phyloP scores from a whole-genome alignment of 2,113 vertebrate species.

The Microcebus lehilahytsara region DNA sequence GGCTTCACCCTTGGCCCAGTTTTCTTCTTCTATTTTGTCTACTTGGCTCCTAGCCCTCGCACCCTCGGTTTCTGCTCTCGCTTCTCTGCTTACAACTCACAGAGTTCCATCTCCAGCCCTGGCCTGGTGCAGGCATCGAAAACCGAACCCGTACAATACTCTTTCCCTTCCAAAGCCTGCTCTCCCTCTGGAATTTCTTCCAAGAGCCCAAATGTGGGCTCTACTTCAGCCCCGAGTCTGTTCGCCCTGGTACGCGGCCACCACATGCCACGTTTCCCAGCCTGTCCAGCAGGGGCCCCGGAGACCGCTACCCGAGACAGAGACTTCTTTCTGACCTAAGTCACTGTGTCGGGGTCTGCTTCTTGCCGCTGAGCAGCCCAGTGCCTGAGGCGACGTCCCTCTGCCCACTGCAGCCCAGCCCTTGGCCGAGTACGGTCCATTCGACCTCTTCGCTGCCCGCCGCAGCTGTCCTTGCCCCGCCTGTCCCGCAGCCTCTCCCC shows the following conservation, averaged over 20 bases:
- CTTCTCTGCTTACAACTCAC: neutral
- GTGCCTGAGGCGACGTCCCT: neutral
- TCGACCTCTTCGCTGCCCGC: neutral
- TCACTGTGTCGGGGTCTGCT: neutral
- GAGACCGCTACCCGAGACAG: neutral
- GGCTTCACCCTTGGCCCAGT: neutral
- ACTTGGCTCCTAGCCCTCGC: neutral
- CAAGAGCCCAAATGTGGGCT: neutral
- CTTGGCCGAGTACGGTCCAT: neutral
- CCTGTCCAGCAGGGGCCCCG: neutral
- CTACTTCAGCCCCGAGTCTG: neutral
- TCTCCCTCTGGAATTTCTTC: neutral
- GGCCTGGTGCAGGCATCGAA: neutral
- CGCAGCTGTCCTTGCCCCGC: neutral
- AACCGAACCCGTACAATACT: neutral
- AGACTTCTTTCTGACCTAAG: neutral
- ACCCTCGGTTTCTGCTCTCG: neutral
- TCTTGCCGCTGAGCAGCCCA: neutral
- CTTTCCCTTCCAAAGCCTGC: neutral
- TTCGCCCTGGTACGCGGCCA: neutral
- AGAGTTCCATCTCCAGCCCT: neutral
- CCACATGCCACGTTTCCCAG: neutral
- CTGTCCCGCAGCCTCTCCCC: neutral
- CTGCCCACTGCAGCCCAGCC: neutral
- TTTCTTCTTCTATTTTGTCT: neutral